These are phyloP conservation scores for Ctenicera cuprea DNA, from an alignment of 2,888 invertebrate genomes.

Conservation along the genomic window DNA sequence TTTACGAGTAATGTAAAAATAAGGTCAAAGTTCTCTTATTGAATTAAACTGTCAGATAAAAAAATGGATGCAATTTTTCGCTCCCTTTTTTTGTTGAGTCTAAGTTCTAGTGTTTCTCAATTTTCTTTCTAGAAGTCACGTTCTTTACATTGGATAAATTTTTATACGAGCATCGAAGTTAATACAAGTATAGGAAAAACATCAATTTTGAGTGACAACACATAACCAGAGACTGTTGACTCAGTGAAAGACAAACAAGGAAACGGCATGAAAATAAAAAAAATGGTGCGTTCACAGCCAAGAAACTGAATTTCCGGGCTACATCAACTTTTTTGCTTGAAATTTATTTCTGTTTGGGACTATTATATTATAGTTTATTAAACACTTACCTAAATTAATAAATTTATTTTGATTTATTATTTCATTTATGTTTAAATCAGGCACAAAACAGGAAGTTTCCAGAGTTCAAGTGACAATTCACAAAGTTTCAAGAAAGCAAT, in stretches of 20 bases:
- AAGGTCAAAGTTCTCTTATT: background rate
- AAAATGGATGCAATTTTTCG: background rate
- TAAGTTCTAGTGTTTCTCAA: conserved; percentile 1
- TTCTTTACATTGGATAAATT: background rate
- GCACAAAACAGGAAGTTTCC: too few species aligned
- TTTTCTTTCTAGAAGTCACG: background rate
- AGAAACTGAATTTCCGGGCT: background rate
- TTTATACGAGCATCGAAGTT: conserved; percentile 11
- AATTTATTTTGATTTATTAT: too few species aligned
- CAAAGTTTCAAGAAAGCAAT: too few species aligned
- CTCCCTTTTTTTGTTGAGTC: background rate
- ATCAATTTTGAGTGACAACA: conserved; percentile 5
- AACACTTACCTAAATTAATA: too few species aligned
- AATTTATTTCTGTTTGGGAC: too few species aligned
- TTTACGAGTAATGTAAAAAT: background rate
- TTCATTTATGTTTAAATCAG: too few species aligned
- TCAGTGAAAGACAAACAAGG: background rate
- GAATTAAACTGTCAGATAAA: background rate
- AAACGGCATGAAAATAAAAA: background rate
- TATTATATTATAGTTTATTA: too few species aligned
- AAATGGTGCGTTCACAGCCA: background rate
- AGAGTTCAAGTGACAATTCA: too few species aligned
- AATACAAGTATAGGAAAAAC: conserved; percentile 11
- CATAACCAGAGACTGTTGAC: conserved; percentile 1
- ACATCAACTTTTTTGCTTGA: too few species aligned